phyloP scores from a whole-genome alignment of 2,797 vertebrate species.

The Manis javanica region DNA sequence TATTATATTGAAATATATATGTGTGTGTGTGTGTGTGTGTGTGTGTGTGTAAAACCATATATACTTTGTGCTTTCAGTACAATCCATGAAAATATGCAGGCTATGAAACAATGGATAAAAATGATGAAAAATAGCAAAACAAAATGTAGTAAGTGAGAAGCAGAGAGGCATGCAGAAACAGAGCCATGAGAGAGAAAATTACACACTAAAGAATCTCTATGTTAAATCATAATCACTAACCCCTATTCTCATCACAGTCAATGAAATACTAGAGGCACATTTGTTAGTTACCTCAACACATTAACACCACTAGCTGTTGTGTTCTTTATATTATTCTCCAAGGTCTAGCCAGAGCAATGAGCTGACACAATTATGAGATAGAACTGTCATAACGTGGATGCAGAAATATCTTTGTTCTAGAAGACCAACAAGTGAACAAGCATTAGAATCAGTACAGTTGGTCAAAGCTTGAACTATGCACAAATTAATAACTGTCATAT shows the following conservation, averaged over 20 bases:
- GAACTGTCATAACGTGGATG: neutral
- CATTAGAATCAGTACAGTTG: neutral
- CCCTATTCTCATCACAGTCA: neutral
- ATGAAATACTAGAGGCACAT: neutral
- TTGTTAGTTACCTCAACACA: too few species aligned
- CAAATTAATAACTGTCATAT: neutral
- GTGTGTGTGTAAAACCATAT: neutral
- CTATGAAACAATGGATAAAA: neutral
- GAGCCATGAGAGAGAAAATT: neutral
- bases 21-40: too few species aligned
- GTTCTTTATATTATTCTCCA: neutral
- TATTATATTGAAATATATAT: neutral
- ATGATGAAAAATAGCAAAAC: neutral
- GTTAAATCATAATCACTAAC: neutral
- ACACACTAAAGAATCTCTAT: neutral
- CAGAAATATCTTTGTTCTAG: neutral
- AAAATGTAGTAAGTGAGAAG: neutral
- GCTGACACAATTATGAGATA: neutral
- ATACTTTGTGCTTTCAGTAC: neutral
- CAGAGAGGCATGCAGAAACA: neutral
- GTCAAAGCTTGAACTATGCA: neutral
- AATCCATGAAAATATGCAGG: neutral
- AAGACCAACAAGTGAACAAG: neutral
- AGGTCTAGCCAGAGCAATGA: neutral
- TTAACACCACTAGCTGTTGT: neutral